Conservation (phyloP, 2,888 invertebrate genomes). For the Molanna angustata region DNA sequence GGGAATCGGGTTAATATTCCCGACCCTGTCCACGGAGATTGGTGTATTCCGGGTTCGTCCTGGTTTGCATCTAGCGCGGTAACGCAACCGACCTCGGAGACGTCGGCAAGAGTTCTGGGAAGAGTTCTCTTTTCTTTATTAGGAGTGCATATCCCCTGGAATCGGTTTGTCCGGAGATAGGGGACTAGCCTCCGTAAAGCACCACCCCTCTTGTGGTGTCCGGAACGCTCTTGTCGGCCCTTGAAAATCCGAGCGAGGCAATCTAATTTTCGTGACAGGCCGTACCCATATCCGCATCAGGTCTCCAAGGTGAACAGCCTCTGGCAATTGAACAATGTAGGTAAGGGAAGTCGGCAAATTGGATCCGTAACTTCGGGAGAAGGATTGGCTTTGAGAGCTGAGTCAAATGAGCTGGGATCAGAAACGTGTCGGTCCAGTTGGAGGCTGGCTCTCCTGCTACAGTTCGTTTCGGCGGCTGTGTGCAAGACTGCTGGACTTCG, state of each 20-base stretch:
- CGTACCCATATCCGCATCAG: constrained; percentile 73
- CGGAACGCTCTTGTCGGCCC: background rate
- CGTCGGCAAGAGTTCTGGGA: constrained; percentile 52
- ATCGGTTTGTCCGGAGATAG: background rate
- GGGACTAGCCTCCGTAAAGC: background rate
- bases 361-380: constrained; percentile 64
- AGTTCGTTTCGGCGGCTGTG: too few relatives aligned
- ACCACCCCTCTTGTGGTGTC: background rate
- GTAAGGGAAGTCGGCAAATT: constrained; percentile 68
- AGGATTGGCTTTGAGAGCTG: constrained; percentile 66
- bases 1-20: constrained; percentile 42
- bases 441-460: too few relatives aligned
- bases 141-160: background rate
- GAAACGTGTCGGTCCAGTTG: too few relatives aligned
- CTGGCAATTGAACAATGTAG: too few relatives aligned
- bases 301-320: constrained; percentile 71
- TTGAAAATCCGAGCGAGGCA: constrained; percentile 34
- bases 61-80: too few relatives aligned
- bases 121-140: constrained; percentile 38
- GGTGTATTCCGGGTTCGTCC: too few relatives aligned
- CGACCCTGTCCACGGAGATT: constrained; percentile 54
- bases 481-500: too few relatives aligned
- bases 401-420: too few relatives aligned
- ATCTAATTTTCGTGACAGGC: constrained; percentile 52
- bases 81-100: constrained; percentile 36